Percentiles rank a stretch among this genome's conserved stretches.
Evolutionary conservation across 92 coral and sea anemone genomes (phyloP).

Genomic region (Phenganax marumi): DNA sequence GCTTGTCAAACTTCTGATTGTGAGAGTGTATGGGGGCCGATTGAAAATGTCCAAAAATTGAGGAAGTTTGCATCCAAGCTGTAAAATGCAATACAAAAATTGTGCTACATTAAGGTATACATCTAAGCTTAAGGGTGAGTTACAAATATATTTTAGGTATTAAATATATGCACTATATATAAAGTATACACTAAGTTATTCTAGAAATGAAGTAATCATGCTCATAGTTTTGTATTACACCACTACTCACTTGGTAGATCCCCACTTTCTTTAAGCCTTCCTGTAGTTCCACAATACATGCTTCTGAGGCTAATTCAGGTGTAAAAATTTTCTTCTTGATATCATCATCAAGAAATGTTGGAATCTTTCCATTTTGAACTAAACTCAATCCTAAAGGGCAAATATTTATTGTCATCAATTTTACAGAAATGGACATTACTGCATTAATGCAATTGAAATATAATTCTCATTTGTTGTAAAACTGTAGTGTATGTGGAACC

Average conservation of each 20-base stretch:
- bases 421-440: too few relatives aligned
- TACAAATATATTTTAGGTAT: too few relatives aligned
- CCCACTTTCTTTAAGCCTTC: conserved; percentile 51
- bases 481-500: too few relatives aligned
- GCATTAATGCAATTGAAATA: too few relatives aligned
- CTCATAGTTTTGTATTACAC: not conserved
- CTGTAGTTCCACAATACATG: conserved; percentile 32
- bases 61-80: conserved; percentile 26
- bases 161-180: too few relatives aligned
- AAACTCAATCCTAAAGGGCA: conserved; percentile 22
- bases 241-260: conserved; percentile 44
- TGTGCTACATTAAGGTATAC: too few relatives aligned
- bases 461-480: too few relatives aligned
- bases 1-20: conserved; percentile 33
- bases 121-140: too few relatives aligned
- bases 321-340: conserved; percentile 19
- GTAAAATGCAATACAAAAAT: not conserved
- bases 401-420: too few relatives aligned
- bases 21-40: conserved; percentile 21
- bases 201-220: not conserved
- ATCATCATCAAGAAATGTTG: conserved; percentile 37
- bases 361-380: conserved; percentile 35
- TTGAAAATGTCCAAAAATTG: conserved; percentile 10
- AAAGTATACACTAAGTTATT: too few relatives aligned
- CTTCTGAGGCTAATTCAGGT: conserved; percentile 2